Conservation (phyloP, 2,888 invertebrate genomes). For the Caenorhabditis sp. region DNA sequence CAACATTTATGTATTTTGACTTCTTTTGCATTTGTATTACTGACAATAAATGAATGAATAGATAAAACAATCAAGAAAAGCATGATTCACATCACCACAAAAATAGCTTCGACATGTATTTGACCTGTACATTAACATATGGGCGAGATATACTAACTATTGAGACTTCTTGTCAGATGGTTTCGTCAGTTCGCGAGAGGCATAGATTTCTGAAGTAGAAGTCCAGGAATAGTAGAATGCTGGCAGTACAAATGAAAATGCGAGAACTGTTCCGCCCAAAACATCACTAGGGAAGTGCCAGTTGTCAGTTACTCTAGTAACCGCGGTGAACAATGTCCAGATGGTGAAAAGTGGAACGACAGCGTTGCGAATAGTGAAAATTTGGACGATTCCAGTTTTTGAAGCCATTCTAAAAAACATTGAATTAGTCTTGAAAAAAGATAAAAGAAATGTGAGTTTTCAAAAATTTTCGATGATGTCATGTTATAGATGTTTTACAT, state of each 20-base stretch:
- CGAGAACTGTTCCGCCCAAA: slow-evolving; percentile 54
- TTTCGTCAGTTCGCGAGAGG: not conserved
- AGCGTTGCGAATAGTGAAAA: slow-evolving; percentile 36
- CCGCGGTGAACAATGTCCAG: slow-evolving; percentile 54
- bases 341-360: slow-evolving; percentile 36
- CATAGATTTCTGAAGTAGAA: not conserved
- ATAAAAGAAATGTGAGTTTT: too few species aligned
- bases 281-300: slow-evolving; percentile 70
- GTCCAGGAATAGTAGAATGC: slow-evolving; percentile 44
- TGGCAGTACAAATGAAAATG: slow-evolving; percentile 40
- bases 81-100: not conserved
- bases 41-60: not conserved
- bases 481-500: too few species aligned
- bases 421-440: too few species aligned
- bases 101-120: not conserved
- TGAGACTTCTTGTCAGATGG: not conserved
- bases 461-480: too few species aligned
- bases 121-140: not conserved
- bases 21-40: not conserved
- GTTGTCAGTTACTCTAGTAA: slow-evolving; percentile 66
- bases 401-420: slow-evolving; percentile 37
- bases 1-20: not conserved
- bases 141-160: not conserved
- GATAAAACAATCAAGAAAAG: not conserved
- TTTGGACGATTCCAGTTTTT: slow-evolving; percentile 31